phyloP scores from a whole-genome alignment of 2,888 invertebrate genomes.

The Matsumyia berberina region DNA sequence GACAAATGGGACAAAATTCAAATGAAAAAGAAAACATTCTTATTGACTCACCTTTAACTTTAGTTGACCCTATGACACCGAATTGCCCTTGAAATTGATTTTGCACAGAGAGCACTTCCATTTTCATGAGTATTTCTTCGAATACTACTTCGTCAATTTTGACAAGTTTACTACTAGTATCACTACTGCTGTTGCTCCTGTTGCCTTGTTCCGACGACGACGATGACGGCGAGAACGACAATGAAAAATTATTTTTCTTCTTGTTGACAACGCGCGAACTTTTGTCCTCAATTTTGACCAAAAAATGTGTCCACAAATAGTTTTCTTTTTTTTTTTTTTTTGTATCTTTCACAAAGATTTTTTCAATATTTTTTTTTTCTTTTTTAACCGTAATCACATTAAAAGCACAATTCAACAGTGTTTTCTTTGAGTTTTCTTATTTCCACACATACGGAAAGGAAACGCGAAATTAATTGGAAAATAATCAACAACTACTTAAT shows the following conservation, averaged over 20 bases:
- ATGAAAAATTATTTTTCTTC: slow-evolving; percentile 46
- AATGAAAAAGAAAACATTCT: slow-evolving; percentile 46
- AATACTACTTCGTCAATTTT: slow-evolving; percentile 81
- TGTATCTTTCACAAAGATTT: slow-evolving; percentile 11
- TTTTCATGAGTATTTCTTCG: slow-evolving; percentile 85
- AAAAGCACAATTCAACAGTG: slow-evolving; percentile 59
- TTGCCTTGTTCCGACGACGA: slow-evolving; percentile 48
- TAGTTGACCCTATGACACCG: slow-evolving; percentile 85
- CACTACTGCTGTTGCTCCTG: slow-evolving; percentile 46
- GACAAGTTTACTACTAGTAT: slow-evolving; percentile 76
- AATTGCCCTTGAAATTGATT: slow-evolving; percentile 91
- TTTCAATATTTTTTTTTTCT: slow-evolving; percentile 1
- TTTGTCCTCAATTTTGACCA: slow-evolving; percentile 72
- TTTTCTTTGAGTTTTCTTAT: slow-evolving; percentile 50
- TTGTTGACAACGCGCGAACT: slow-evolving; percentile 67
- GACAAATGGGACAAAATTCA: not conserved
- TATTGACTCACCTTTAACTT: slow-evolving; percentile 91
- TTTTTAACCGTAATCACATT: slow-evolving; percentile 22
- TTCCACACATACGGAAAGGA: slow-evolving; percentile 43
- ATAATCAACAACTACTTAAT: slow-evolving; percentile 76
- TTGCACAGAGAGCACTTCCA: slow-evolving; percentile 92
- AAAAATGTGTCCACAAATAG: slow-evolving; percentile 49
- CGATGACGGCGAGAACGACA: slow-evolving; percentile 27
- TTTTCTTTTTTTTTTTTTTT: slow-evolving; percentile 22
- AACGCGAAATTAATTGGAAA: slow-evolving; percentile 70